phyloP scores from a whole-genome alignment of 2,113 vertebrate genomes.

The Trogon melanurus region DNA sequence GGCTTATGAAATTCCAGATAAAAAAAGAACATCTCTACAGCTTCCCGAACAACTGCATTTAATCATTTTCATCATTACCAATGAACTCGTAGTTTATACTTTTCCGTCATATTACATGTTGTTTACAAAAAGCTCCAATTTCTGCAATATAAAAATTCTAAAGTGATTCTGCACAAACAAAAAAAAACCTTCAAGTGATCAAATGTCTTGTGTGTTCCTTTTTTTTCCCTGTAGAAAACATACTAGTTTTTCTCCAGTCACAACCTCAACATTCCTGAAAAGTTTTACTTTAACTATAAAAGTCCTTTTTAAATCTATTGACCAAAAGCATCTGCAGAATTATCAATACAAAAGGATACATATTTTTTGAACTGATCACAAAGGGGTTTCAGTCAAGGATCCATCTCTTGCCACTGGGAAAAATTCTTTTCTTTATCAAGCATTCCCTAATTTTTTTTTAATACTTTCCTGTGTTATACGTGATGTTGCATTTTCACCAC shows the following conservation, averaged over 20 bases:
- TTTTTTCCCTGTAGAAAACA: background rate
- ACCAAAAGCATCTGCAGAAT: background rate
- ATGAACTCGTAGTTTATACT: background rate
- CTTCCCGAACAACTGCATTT: background rate
- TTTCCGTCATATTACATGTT: background rate
- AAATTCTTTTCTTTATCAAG: background rate
- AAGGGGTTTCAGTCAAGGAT: background rate
- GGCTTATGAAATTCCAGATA: background rate
- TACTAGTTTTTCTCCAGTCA: background rate
- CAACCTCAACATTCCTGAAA: background rate
- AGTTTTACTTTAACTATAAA: background rate
- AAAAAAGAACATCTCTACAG: background rate
- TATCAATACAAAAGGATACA: background rate
- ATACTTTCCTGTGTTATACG: background rate
- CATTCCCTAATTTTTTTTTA: background rate
- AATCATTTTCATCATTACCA: background rate
- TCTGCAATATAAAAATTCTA: background rate
- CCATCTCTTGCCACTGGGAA: background rate
- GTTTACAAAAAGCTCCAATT: background rate
- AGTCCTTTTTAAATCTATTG: background rate
- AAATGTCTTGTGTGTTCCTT: background rate
- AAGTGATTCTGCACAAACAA: background rate
- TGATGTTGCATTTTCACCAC: background rate
- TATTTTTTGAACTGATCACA: background rate
- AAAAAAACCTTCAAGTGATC: accelerated